Percentiles rank a stretch among this genome's conserved stretches.
These are phyloP conservation scores for Lycodopsis pacificus DNA, from an alignment of 2,797 vertebrate genomes.

Conservation along the genomic window DNA sequence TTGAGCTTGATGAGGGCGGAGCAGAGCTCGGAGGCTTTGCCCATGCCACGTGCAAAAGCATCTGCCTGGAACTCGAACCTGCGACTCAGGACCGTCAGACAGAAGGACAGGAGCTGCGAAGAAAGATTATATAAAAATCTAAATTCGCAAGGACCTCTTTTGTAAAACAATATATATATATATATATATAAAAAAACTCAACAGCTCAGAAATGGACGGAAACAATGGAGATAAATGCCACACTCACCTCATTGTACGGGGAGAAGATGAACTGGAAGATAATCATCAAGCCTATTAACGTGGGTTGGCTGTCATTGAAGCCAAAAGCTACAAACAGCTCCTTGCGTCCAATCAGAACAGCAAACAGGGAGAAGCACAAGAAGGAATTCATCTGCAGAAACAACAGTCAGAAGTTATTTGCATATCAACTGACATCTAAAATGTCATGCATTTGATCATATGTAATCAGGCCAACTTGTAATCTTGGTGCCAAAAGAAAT, in stretches of 20 bases:
- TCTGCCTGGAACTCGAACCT: slow-evolving; percentile 99
- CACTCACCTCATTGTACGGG: slow-evolving; percentile 96
- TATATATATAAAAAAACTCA: not conserved
- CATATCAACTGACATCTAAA: not conserved
- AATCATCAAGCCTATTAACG: slow-evolving; percentile 97
- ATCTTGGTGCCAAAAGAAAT: not conserved
- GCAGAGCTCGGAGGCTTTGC: slow-evolving; percentile 94
- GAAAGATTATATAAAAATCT: not conserved
- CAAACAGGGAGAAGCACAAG: slow-evolving; percentile 97
- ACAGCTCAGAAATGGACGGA: not conserved
- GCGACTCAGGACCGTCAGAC: slow-evolving; percentile 96
- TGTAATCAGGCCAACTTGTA: not conserved
- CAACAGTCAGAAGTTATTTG: slow-evolving; percentile 9
- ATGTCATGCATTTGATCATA: not conserved
- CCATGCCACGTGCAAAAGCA: slow-evolving; percentile 93
- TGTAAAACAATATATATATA: not conserved
- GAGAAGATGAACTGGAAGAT: slow-evolving; percentile 99
- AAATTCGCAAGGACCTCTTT: not conserved
- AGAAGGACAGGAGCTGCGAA: slow-evolving; percentile 94
- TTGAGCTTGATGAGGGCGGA: slow-evolving; percentile 98
- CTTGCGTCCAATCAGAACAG: slow-evolving; percentile 92
- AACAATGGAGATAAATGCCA: not conserved
- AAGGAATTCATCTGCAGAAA: slow-evolving; percentile 95
- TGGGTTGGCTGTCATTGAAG: slow-evolving; percentile 93
- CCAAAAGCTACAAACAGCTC: slow-evolving; percentile 98